phyloP scores from a whole-genome alignment of 1,140 invertebrate species.

The Atta colombica region DNA sequence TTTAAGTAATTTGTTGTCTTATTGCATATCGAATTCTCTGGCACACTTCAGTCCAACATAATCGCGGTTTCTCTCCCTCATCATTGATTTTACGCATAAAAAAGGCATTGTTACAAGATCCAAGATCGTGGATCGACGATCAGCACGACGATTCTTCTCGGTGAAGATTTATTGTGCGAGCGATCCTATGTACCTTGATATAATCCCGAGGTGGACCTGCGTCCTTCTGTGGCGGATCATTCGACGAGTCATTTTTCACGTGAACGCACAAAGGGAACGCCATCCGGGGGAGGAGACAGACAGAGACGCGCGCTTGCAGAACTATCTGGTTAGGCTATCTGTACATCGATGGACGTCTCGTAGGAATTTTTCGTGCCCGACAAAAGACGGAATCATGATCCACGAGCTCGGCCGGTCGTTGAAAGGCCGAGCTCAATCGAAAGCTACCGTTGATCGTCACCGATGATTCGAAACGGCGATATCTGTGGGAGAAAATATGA shows the following conservation, averaged over 20 bases:
- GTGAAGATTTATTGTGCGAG: slow-evolving; percentile 70
- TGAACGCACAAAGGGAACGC: slow-evolving; percentile 72
- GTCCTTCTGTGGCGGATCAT: slow-evolving; percentile 65
- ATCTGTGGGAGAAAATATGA: slow-evolving; percentile 1
- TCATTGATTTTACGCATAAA: slow-evolving; percentile 30
- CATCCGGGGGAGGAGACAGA: slow-evolving; percentile 38
- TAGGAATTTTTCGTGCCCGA: slow-evolving; percentile 59
- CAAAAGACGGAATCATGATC: slow-evolving; percentile 49
- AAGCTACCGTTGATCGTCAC: slow-evolving; percentile 41
- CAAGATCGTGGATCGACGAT: slow-evolving; percentile 39
- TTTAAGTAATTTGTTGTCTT: not conserved
- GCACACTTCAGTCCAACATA: not conserved
- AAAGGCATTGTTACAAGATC: slow-evolving; percentile 56
- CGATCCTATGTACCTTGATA: slow-evolving; percentile 47
- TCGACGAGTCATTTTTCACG: slow-evolving; percentile 76
- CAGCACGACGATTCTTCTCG: slow-evolving; percentile 17
- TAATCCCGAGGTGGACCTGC: slow-evolving; percentile 62
- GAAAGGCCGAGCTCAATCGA: slow-evolving; percentile 41
- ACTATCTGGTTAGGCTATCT: slow-evolving; percentile 69
- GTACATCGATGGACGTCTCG: slow-evolving; percentile 50
- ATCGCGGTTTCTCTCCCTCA: not conserved
- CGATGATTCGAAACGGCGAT: slow-evolving; percentile 49
- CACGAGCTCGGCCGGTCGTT: slow-evolving; percentile 28
- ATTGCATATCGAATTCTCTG: not conserved
- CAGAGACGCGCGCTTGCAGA: slow-evolving; percentile 46